Conservation (phyloP, 2,113 vertebrate genomes). For the Bujurquina vittata region DNA sequence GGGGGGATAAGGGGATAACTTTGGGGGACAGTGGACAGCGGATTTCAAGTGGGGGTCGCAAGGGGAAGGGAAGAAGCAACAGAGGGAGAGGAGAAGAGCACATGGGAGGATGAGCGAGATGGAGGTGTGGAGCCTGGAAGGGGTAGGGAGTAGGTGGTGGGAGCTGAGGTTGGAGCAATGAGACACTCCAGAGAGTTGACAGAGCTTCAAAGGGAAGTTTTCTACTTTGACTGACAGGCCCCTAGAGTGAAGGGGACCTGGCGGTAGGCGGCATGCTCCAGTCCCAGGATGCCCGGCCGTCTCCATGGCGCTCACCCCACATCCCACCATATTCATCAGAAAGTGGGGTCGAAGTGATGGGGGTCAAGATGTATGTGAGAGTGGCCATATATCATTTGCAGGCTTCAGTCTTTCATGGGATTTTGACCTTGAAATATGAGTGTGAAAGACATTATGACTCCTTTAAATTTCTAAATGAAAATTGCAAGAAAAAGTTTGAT, state of each 20-base stretch:
- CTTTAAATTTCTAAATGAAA: slow-evolving; percentile 30
- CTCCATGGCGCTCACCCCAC: slow-evolving; percentile 59
- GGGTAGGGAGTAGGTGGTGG: slow-evolving; percentile 39
- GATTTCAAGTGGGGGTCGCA: slow-evolving; percentile 68
- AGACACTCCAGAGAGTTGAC: slow-evolving; percentile 70
- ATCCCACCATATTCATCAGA: slow-evolving; percentile 39
- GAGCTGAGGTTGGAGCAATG: slow-evolving; percentile 27
- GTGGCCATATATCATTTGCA: slow-evolving; percentile 20
- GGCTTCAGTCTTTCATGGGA: slow-evolving; percentile 24
- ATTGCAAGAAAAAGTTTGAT: not conserved
- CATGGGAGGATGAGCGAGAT: slow-evolving; percentile 44
- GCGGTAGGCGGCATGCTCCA: slow-evolving; percentile 53
- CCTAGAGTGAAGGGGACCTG: slow-evolving; percentile 72
- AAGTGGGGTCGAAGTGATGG: slow-evolving; percentile 48
- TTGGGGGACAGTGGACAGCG: slow-evolving; percentile 67
- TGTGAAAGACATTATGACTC: slow-evolving; percentile 45
- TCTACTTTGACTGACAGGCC: slow-evolving; percentile 70
- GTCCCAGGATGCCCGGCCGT: slow-evolving; percentile 73
- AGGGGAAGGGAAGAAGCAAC: slow-evolving; percentile 42
- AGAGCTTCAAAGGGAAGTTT: slow-evolving; percentile 77
- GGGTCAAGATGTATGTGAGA: slow-evolving; percentile 51
- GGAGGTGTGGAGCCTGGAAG: slow-evolving; percentile 60
- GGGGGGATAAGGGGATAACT: slow-evolving; percentile 71
- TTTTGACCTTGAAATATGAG: slow-evolving; percentile 36
- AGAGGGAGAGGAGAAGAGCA: slow-evolving; percentile 41